Evolutionary conservation across 2,888 invertebrate species (phyloP).

Genomic region (Limnephilus marmoratus): DNA sequence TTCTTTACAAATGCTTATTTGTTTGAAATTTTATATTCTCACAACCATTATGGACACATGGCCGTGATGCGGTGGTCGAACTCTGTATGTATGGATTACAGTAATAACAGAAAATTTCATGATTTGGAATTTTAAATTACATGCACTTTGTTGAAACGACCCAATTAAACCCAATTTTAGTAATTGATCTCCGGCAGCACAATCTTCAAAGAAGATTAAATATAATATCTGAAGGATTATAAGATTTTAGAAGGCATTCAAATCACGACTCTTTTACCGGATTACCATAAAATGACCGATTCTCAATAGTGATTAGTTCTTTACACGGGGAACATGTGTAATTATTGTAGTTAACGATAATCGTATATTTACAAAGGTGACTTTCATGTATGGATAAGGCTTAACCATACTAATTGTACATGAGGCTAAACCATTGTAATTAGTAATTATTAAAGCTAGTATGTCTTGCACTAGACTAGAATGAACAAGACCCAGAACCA

Average conservation of each 20-base stretch:
- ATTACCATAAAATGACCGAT: too few relatives aligned
- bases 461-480: background rate
- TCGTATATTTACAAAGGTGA: background rate
- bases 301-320: background rate
- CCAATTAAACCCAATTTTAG: background rate
- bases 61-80: too few relatives aligned
- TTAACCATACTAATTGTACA: background rate
- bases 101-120: background rate
- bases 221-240: background rate
- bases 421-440: background rate
- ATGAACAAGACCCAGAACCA: background rate
- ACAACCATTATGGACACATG: too few relatives aligned
- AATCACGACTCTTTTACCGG: too few relatives aligned
- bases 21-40: too few relatives aligned
- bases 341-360: background rate
- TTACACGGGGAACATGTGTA: background rate
- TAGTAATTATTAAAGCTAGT: background rate
- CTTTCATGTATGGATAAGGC: background rate
- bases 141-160: background rate
- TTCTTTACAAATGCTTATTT: too few relatives aligned
- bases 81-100: too few relatives aligned
- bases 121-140: background rate
- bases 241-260: too few relatives aligned
- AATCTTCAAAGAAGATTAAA: background rate
- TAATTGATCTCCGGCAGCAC: background rate